Conservation (phyloP, 2,888 invertebrate genomes). For the Spisula solida region DNA sequence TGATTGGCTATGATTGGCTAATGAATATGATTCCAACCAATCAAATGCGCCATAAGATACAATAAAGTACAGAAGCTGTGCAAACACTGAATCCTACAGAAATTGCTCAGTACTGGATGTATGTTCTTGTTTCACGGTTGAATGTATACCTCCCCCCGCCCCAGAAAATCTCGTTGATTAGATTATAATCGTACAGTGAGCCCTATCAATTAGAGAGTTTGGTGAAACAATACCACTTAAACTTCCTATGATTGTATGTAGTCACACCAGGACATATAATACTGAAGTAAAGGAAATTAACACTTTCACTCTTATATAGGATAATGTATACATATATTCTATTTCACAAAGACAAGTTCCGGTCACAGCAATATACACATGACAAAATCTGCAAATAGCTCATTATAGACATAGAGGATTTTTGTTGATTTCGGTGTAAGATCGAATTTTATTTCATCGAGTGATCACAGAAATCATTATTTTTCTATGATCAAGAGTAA, state of each 20-base stretch:
- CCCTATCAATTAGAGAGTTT: not conserved
- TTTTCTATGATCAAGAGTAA: too few species aligned
- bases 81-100: not conserved
- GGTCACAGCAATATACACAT: too few species aligned
- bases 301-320: not conserved
- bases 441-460: too few species aligned
- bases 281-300: not conserved
- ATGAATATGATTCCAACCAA: not conserved
- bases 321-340: too few species aligned
- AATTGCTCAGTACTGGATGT: not conserved
- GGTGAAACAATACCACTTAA: not conserved
- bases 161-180: too few species aligned
- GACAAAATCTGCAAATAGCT: too few species aligned
- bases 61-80: constrained; percentile 14
- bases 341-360: too few species aligned
- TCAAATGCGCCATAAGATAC: not conserved
- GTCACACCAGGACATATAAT: not conserved
- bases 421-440: too few species aligned
- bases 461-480: too few species aligned
- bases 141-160: not conserved
- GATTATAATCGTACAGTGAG: not conserved
- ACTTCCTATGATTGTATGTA: constrained; percentile 7
- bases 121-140: constrained; percentile 1
- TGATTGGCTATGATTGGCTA: constrained; percentile 6
- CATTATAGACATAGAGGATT: too few species aligned